These are phyloP conservation scores for Cervus canadensis DNA, from an alignment of 2,113 vertebrate genomes.

Conservation along the genomic window DNA sequence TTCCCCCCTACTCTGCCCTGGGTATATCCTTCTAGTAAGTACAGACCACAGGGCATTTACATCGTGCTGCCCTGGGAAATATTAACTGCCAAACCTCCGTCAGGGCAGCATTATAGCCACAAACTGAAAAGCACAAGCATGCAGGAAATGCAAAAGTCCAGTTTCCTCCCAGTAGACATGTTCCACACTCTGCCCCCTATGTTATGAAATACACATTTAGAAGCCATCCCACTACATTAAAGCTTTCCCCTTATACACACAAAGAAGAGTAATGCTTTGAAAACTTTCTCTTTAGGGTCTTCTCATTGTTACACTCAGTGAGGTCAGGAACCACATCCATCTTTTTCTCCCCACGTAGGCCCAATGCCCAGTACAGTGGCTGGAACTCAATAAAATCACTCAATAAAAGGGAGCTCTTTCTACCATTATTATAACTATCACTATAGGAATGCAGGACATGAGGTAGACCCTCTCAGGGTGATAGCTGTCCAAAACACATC, in stretches of 20 bases:
- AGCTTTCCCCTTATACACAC: background rate
- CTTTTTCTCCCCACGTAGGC: background rate
- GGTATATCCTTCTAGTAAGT: background rate
- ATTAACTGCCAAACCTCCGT: conserved; percentile 22
- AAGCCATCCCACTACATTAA: background rate
- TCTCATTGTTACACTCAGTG: background rate
- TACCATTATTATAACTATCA: background rate
- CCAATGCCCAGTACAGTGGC: background rate
- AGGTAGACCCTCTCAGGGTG: background rate
- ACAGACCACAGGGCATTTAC: background rate
- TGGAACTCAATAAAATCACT: background rate
- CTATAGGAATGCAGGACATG: background rate
- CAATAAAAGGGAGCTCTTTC: background rate
- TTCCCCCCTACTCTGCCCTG: background rate
- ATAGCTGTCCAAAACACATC: background rate
- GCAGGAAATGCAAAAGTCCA: conserved; percentile 55
- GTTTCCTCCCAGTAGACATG: conserved; percentile 42
- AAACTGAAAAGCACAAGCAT: conserved; percentile 34
- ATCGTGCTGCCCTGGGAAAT: conserved; percentile 33
- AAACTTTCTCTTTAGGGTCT: background rate
- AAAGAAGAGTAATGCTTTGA: background rate
- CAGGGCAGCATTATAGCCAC: background rate
- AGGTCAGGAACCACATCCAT: background rate
- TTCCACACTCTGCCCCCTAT: background rate
- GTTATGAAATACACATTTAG: conserved; percentile 6